Evolutionary conservation across 1,140 invertebrate genomes (phyloP).

Genomic region (Colletes gigas): DNA sequence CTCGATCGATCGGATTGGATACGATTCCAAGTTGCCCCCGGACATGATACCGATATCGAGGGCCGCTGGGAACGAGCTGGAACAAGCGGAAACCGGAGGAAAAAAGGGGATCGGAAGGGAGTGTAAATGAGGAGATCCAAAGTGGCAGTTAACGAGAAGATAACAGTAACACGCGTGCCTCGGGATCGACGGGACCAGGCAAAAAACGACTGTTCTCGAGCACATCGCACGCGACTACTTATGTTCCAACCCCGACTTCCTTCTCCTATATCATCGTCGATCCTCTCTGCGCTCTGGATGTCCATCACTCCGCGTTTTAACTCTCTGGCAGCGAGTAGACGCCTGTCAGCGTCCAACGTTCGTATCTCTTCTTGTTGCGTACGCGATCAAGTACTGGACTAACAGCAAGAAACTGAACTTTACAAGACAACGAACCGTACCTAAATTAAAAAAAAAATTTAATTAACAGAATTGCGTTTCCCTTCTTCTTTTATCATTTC

Average conservation of each 20-base stretch:
- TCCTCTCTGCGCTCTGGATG: too few species aligned
- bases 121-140: not conserved
- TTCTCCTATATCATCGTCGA: not conserved
- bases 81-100: not conserved
- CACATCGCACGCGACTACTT: slow-evolving; percentile 53
- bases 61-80: slow-evolving; percentile 9
- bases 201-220: slow-evolving; percentile 14
- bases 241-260: not conserved
- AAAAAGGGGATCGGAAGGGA: not conserved
- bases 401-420: too few species aligned
- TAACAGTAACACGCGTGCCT: slow-evolving; percentile 48
- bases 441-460: too few species aligned
- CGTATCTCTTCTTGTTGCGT: too few species aligned
- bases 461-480: too few species aligned
- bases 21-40: slow-evolving; percentile 6
- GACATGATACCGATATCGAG: slow-evolving; percentile 17
- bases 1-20: slow-evolving; percentile 24
- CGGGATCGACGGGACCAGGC: slow-evolving; percentile 19
- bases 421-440: too few species aligned
- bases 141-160: slow-evolving; percentile 46
- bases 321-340: not conserved
- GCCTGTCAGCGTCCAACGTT: too few species aligned
- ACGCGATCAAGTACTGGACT: too few species aligned
- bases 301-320: slow-evolving; percentile 3
- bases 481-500: too few species aligned